Evolutionary conservation across 1,140 invertebrate genomes (phyloP), one percentile per base, ranked within the genome.

Genomic region (Hesperophylax magnus): DNA sequence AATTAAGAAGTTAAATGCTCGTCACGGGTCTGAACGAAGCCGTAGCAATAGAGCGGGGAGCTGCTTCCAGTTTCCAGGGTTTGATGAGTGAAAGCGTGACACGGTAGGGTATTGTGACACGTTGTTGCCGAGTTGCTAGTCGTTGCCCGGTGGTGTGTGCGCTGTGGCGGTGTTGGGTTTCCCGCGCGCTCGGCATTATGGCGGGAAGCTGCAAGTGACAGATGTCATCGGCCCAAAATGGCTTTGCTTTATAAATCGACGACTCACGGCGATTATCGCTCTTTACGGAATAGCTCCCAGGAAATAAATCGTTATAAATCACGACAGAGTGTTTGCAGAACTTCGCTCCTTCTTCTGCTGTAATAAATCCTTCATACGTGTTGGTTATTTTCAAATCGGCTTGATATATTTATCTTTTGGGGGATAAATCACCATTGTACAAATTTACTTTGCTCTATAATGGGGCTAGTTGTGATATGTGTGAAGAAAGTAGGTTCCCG

Each of bases 271-370:
- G 79, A 81, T 83, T 83, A 81, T 81, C 74, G 75, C 80, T 81
- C 80, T 81, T 78, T 78, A 77, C 47, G 39, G 80, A 78, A 77
- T 72, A n/a, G 65, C 39, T 60, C 27, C 52, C 77, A 56, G 76
- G 79, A 83, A 78, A 81, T 83, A 80, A 78, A 82, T 83, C 82
- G 82, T 61, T 61, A 79, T 83, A 83, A 83, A 83, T 83, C 82
- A 80, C 31, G 47, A 58, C 39, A 61, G 67, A 81, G 76, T 81
- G 82, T 80, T 83, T 81, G 82, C 58, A 67, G 79, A 80, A 83
- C 82, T 81, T 76, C 69, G 56, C 71, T 61, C 76, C 67, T 83
- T 54, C 82, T 78, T 78, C 77, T 58, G 31, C 67, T 54, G 34
- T 83, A 83, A 83, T 77, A 76, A 78, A 83, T 78, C 76, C 39